Percentiles rank a stretch among this genome's conserved stretches.
Evolutionary conservation across 2,888 invertebrate genomes (phyloP).

Genomic region (Trilocha varians): DNA sequence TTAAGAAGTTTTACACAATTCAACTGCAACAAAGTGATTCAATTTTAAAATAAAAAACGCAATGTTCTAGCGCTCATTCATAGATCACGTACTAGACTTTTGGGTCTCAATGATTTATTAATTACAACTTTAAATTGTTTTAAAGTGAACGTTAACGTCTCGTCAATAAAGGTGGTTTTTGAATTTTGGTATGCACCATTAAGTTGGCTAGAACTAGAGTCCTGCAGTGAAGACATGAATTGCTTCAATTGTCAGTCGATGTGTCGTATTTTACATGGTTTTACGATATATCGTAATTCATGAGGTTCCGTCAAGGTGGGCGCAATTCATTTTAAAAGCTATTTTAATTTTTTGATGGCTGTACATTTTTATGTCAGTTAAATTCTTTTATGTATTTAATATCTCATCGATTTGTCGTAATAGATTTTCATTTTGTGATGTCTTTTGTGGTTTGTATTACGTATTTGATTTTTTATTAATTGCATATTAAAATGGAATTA

Average conservation of each 20-base stretch:
- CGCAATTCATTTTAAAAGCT: constrained; percentile 14
- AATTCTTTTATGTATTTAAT: not conserved
- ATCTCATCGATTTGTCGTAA: not conserved
- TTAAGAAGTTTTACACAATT: not conserved
- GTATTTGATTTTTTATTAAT: too few relatives aligned
- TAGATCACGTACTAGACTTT: constrained; percentile 44
- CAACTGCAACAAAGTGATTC: not conserved
- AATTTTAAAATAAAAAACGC: constrained; percentile 1
- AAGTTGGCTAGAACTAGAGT: constrained; percentile 23
- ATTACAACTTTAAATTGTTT: constrained; percentile 6
- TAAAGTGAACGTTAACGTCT: constrained; percentile 3
- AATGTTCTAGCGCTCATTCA: constrained; percentile 57
- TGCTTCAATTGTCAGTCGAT: constrained; percentile 45
- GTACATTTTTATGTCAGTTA: not conserved
- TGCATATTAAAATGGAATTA: too few relatives aligned
- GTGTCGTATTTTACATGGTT: constrained; percentile 50
- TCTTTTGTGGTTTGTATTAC: too few relatives aligned
- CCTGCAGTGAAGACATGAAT: constrained; percentile 44
- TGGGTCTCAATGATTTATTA: constrained; percentile 26
- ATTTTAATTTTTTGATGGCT: constrained; percentile 4
- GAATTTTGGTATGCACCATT: constrained; percentile 2
- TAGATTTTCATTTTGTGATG: not conserved
- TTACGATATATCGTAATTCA: constrained; percentile 55
- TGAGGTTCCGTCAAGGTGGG: constrained; percentile 27
- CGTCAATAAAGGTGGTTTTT: constrained; percentile 13